Base-by-base conservation (phyloP, 2,113 vertebrate genomes). In the Cryptotis parvus region DNA sequence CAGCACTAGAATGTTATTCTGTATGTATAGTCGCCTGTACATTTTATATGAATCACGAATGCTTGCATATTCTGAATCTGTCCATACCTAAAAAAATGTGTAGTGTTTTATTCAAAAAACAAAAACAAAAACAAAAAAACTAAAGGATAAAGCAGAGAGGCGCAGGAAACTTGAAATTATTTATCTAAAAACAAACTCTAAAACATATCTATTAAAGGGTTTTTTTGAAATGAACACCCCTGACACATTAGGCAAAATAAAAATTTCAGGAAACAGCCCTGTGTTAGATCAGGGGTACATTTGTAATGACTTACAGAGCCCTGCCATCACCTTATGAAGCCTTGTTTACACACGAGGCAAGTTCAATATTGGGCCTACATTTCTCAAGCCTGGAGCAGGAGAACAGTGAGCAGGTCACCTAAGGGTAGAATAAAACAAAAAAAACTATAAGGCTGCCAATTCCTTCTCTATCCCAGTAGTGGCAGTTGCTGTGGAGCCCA, bases 351-450 rank as follows among this genome's bases (percentile, higher is more conserved):
- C 66, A 92, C 52, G 24, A 90, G 81, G 80, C 91, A 94, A 52
- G 3, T 90, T 96, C 97, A 97, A 97, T 94, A 92, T 91, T 95
- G 29, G 27, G 76, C 92, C 87, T 96, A 83, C 37, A 92, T 82
- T 96, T 96, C 95, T 65, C 89, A 96, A 96, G 95, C 95, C 96
- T 89, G 70, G 65, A 82, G 96, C 97, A 96, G 96, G 91, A 91
- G 95, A 96, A 96, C 95, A 95, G 79, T 95, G 92, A 97, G 88
- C 79, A 94, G 83, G 92, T 96, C 93, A 96, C 91, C 96, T 87
- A 94, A 86, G 85, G 79, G 33, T 95, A 97, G 97, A 29, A 65
- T 29, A 65, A 65, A 27, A 43, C 37, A 73, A 12, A 41, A 73
- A 72, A 11, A 96, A 52, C 72, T 80, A 90, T 97, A 72, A 90